phyloP scores from a whole-genome alignment of 2,888 invertebrate species.

The Argyresthia albistria region DNA sequence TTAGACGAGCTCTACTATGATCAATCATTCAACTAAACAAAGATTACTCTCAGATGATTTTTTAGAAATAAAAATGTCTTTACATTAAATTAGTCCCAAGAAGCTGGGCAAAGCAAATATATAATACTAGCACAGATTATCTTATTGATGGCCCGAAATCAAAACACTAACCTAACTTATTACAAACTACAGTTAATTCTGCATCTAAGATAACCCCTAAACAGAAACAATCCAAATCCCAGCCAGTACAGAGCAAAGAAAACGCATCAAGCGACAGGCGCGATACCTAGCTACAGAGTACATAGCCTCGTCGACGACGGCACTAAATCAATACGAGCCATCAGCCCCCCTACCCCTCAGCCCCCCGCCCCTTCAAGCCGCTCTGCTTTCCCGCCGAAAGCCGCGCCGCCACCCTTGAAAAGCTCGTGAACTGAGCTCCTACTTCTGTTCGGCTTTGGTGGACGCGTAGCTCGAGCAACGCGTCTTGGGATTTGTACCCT shows the following conservation, averaged over 20 bases:
- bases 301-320: slow-evolving; percentile 71
- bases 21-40: too few species aligned
- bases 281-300: slow-evolving; percentile 58
- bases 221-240: background rate
- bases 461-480: slow-evolving; percentile 60
- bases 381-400: slow-evolving; percentile 63
- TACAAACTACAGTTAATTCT: too few species aligned
- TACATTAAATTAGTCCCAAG: too few species aligned
- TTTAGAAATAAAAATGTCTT: too few species aligned
- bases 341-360: slow-evolving; percentile 44
- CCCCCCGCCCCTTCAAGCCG: slow-evolving; percentile 38
- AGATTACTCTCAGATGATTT: too few species aligned
- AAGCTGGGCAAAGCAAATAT: too few species aligned
- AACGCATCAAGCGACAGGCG: slow-evolving; percentile 61
- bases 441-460: slow-evolving; percentile 73
- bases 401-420: slow-evolving; percentile 70
- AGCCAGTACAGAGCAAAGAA: slow-evolving; percentile 33
- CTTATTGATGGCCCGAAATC: too few species aligned
- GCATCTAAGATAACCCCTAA: background rate
- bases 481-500: slow-evolving; percentile 61
- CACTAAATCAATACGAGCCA: slow-evolving; percentile 75
- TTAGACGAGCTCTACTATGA: too few species aligned
- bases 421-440: slow-evolving; percentile 71
- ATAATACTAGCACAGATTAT: too few species aligned
- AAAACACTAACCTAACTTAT: too few species aligned